Percentiles rank a stretch among this genome's conserved stretches.
Evolutionary conservation across 2,113 vertebrate genomes (phyloP).

Genomic region (Amphilophus citrinellus): DNA sequence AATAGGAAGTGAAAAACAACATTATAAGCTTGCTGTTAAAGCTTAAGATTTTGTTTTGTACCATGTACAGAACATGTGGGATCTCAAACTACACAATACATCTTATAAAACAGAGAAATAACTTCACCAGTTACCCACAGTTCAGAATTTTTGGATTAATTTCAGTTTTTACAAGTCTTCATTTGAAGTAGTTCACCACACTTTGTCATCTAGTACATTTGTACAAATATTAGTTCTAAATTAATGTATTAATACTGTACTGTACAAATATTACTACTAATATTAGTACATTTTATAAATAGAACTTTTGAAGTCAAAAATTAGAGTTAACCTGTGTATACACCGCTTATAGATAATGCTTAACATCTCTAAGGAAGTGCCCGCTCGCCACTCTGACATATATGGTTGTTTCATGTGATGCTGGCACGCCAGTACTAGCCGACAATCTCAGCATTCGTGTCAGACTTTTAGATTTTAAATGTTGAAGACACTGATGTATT

Average conservation of each 20-base stretch:
- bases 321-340: not conserved
- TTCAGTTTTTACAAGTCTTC: not conserved
- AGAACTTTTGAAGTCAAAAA: no score
- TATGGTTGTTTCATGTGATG: fast-evolving
- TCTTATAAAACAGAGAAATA: not conserved
- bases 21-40: not conserved
- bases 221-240: no score
- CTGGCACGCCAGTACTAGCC: not conserved
- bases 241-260: no score
- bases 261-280: no score
- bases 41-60: not conserved
- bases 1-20: not conserved
- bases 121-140: not conserved
- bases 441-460: not conserved
- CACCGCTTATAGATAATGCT: not conserved
- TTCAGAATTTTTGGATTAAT: not conserved
- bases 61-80: not conserved
- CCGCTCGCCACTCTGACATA: not conserved
- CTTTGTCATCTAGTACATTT: no score
- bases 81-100: not conserved
- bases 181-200: not conserved
- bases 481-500: not conserved
- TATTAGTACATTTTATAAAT: not conserved
- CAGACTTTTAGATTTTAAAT: not conserved
- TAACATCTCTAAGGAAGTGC: not conserved